Percentiles rank a stretch among this genome's conserved stretches.
Evolutionary conservation across 2,113 vertebrate species (phyloP).

Genomic region (Equus przewalskii): DNA sequence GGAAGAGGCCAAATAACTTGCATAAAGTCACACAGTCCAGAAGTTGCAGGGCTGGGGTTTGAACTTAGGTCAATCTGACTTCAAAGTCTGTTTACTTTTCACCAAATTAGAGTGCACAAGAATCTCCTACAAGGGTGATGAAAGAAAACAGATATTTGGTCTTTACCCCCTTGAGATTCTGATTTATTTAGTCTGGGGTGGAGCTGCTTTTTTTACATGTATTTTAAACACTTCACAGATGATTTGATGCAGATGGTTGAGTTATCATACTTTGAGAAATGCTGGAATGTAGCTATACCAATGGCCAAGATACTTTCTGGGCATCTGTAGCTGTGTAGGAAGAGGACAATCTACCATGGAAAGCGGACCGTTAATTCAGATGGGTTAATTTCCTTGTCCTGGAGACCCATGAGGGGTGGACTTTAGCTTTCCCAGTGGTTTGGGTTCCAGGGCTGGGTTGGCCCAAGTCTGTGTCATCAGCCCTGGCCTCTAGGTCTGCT

Average conservation of each 20-base stretch:
- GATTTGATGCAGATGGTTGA: not conserved
- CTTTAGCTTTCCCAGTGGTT: not conserved
- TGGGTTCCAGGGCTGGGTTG: not conserved
- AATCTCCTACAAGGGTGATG: not conserved
- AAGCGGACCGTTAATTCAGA: not conserved
- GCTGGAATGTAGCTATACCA: not conserved
- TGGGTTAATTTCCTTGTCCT: not conserved
- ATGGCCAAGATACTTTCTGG: not conserved
- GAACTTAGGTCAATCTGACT: not conserved
- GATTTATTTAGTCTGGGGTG: not conserved
- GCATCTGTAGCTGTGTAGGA: not conserved
- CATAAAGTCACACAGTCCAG: not conserved
- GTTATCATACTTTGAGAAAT: not conserved
- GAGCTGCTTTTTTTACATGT: not conserved
- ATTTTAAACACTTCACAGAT: not conserved
- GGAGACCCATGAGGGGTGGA: not conserved
- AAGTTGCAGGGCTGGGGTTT: not conserved
- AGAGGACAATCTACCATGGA: not conserved
- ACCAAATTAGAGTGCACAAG: not conserved
- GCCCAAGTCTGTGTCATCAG: not conserved
- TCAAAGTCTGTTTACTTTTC: not conserved
- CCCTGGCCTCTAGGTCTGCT: not conserved
- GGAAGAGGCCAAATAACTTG: not conserved
- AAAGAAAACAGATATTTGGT: not conserved
- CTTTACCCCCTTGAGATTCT: not conserved